These are phyloP conservation scores for Leptinotarsa haldemani DNA, from an alignment of 2,888 invertebrate genomes.

Conservation along the genomic window DNA sequence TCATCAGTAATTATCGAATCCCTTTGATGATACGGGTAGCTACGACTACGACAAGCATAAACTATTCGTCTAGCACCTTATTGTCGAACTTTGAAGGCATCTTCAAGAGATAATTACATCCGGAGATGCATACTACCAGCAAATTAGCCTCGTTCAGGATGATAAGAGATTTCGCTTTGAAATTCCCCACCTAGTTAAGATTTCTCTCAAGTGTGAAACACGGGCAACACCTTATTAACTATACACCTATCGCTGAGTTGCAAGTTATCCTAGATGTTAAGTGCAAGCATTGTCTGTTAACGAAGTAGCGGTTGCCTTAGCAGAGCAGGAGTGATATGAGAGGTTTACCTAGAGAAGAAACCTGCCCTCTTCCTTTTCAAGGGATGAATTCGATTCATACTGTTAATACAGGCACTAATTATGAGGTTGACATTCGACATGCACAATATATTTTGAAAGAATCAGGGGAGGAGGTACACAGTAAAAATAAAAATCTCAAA, in stretches of 20 bases:
- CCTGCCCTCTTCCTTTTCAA: too few species aligned
- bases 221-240: constrained; percentile 16
- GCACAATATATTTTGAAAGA: too few species aligned
- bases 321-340: background rate
- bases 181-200: constrained; percentile 6
- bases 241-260: constrained; percentile 1
- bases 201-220: constrained; percentile 11
- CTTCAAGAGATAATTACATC: constrained; percentile 3
- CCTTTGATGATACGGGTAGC: too few species aligned
- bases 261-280: background rate
- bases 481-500: too few species aligned
- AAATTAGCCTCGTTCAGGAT: constrained; percentile 18
- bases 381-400: too few species aligned
- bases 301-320: background rate
- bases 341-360: too few species aligned
- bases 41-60: background rate
- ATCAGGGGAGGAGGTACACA: too few species aligned
- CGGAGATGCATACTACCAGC: background rate
- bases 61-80: background rate
- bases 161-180: constrained; percentile 21
- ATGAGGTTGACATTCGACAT: too few species aligned
- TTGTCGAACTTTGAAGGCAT: constrained; percentile 5
- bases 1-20: too few species aligned
- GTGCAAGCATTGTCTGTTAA: background rate
- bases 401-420: too few species aligned